These are phyloP conservation scores for Galaxea fascicularis DNA, from an alignment of 92 coral and sea anemone species.

Conservation along the genomic window DNA sequence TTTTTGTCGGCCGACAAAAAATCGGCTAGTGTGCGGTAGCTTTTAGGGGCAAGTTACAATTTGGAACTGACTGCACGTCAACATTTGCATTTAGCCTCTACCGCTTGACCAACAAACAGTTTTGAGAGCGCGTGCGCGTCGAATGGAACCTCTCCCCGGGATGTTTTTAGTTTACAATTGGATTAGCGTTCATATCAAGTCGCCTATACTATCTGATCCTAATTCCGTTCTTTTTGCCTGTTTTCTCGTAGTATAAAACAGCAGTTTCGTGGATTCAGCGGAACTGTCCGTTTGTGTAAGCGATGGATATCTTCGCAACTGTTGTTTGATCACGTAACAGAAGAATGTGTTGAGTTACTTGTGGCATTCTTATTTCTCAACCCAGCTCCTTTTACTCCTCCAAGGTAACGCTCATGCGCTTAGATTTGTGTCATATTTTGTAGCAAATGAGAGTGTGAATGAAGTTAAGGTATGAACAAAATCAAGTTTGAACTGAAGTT, in stretches of 20 bases:
- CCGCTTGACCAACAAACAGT: no score
- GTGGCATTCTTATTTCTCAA: slow-evolving; percentile 84
- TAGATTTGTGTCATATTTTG: neutral
- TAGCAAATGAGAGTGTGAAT: neutral
- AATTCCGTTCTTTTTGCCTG: no score
- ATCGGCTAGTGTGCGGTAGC: no score
- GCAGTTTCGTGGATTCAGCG: slow-evolving; percentile 81
- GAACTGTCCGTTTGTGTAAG: slow-evolving; percentile 91
- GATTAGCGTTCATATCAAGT: no score
- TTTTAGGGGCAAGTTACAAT: no score
- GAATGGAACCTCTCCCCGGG: no score
- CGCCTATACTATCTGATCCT: no score
- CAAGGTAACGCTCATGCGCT: slow-evolving; percentile 64
- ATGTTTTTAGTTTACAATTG: no score
- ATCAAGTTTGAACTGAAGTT: neutral
- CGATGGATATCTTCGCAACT: slow-evolving; percentile 94
- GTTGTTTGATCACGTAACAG: slow-evolving; percentile 80
- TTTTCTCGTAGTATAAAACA: slow-evolving; percentile 77
- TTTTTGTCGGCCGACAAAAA: no score
- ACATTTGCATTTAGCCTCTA: no score
- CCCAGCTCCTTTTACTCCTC: slow-evolving; percentile 91
- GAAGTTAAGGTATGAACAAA: neutral
- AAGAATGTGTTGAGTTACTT: slow-evolving; percentile 89
- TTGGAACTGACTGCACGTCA: no score
- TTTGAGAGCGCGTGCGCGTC: no score